A percentile compares a stretch with the other conserved stretches of the same genome.
phyloP scores from a whole-genome alignment of 2,113 vertebrate genomes.

The Origma solitaria region DNA sequence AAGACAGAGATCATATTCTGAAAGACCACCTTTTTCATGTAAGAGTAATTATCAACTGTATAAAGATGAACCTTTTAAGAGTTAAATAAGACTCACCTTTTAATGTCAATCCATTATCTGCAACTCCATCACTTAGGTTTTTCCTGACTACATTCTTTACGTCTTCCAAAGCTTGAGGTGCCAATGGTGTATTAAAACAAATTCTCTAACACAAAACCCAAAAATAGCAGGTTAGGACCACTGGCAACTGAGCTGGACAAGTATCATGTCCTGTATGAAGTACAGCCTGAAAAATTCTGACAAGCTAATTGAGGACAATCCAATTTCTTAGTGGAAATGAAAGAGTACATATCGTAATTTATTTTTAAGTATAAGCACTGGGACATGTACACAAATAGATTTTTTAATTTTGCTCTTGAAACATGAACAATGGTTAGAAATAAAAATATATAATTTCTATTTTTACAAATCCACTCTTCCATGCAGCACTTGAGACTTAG shows the following conservation, averaged over 20 bases:
- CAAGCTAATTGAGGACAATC: not conserved
- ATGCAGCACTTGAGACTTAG: not conserved
- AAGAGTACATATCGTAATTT: not conserved
- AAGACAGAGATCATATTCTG: not conserved
- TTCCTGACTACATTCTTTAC: slow-evolving; percentile 98
- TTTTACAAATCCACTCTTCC: not conserved
- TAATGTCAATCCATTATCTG: slow-evolving; percentile 90
- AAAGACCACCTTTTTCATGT: not conserved
- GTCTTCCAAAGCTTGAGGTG: slow-evolving; percentile 95
- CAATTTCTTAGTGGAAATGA: not conserved
- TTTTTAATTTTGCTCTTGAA: not conserved
- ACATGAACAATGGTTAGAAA: not conserved
- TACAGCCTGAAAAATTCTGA: not conserved
- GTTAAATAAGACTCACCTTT: slow-evolving; percentile 78
- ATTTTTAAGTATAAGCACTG: not conserved
- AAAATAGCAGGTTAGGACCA: not conserved
- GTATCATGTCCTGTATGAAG: not conserved
- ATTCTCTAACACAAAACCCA: slow-evolving; percentile 81
- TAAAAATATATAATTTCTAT: not conserved
- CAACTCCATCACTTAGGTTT: slow-evolving; percentile 92
- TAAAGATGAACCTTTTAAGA: not conserved
- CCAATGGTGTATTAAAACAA: slow-evolving; percentile 96
- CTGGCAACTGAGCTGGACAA: not conserved
- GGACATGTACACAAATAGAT: not conserved
- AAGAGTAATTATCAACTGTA: not conserved